phyloP scores from a whole-genome alignment of 2,888 invertebrate genomes.

The Netelia melanura region DNA sequence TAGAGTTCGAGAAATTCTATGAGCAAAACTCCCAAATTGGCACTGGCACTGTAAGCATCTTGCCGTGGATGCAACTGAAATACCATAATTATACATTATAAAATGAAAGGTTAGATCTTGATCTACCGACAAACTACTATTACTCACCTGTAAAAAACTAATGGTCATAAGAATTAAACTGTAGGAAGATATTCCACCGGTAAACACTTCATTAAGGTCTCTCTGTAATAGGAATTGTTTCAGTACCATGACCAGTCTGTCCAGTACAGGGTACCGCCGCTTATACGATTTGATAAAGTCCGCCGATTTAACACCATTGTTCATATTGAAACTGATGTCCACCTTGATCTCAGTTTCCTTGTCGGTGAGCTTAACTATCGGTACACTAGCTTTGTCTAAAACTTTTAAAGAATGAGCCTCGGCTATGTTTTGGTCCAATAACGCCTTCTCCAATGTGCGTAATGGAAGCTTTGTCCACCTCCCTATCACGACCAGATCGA shows the following conservation, averaged over 20 bases:
- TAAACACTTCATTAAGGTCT: constrained; percentile 99
- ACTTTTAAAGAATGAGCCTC: constrained; percentile 96
- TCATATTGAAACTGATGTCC: constrained; percentile 99
- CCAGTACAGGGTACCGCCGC: constrained; percentile 94
- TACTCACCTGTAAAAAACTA: constrained; percentile 93
- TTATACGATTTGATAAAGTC: constrained; percentile 97
- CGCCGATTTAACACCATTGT: constrained; percentile 98
- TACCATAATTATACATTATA: constrained; percentile 35
- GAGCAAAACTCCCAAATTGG: constrained; percentile 96
- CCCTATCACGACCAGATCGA: constrained; percentile 88
- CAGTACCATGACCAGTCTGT: constrained; percentile 97
- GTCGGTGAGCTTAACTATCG: constrained; percentile 98
- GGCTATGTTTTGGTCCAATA: constrained; percentile 95
- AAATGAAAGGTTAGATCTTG: too few species aligned
- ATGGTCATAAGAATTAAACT: constrained; percentile 99
- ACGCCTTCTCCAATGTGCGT: constrained; percentile 95
- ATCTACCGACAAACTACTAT: background rate
- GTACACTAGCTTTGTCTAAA: constrained; percentile 98
- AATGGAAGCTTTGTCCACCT: constrained; percentile 97
- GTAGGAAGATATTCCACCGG: constrained; percentile 99
- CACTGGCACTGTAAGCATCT: constrained; percentile 87
- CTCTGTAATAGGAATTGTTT: constrained; percentile 99
- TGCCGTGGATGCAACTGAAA: constrained; percentile 94
- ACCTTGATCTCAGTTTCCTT: constrained; percentile 92
- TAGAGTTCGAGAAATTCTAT: constrained; percentile 99